phyloP scores from a whole-genome alignment of 2,888 invertebrate species.

The Agonopterix arenella region DNA sequence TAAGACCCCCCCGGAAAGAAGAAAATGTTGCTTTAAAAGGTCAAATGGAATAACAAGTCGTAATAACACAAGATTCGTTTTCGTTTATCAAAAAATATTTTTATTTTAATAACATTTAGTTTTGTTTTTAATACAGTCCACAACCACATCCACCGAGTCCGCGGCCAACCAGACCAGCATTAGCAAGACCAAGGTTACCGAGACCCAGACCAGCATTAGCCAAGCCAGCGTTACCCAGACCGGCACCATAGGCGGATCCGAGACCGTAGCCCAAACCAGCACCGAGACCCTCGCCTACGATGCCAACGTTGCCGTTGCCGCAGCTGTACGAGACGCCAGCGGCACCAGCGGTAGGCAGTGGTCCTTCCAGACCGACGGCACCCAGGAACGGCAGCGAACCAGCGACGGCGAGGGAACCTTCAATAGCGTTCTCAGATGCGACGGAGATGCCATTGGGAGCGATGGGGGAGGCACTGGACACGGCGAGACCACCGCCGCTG shows the following conservation, averaged over 20 bases:
- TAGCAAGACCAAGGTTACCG: not conserved
- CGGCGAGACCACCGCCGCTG: conserved; percentile 12
- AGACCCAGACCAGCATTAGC: not conserved
- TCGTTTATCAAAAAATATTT: not conserved
- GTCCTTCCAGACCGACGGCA: conserved; percentile 24
- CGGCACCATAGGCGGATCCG: conserved; percentile 9
- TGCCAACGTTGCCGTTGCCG: conserved; percentile 22
- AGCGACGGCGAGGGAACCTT: conserved; percentile 19
- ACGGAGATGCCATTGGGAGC: conserved; percentile 25
- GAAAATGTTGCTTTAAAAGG: no score
- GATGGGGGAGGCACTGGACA: conserved; percentile 22
- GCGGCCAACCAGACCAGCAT: not conserved
- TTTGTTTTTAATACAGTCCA: not conserved
- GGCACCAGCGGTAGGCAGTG: conserved; percentile 21
- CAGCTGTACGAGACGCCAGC: conserved; percentile 25
- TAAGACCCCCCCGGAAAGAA: no score
- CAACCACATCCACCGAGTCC: not conserved
- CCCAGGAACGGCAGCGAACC: conserved; percentile 26
- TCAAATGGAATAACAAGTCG: no score
- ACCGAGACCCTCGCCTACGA: conserved; percentile 12
- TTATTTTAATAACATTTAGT: not conserved
- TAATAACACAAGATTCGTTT: no score
- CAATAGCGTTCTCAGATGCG: conserved; percentile 25
- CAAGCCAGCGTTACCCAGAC: not conserved
- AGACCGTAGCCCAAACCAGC: not conserved